Evolutionary conservation across 2,888 invertebrate genomes (phyloP), one percentile per base, ranked within the genome.

Genomic region (Conchocele bisecta): DNA sequence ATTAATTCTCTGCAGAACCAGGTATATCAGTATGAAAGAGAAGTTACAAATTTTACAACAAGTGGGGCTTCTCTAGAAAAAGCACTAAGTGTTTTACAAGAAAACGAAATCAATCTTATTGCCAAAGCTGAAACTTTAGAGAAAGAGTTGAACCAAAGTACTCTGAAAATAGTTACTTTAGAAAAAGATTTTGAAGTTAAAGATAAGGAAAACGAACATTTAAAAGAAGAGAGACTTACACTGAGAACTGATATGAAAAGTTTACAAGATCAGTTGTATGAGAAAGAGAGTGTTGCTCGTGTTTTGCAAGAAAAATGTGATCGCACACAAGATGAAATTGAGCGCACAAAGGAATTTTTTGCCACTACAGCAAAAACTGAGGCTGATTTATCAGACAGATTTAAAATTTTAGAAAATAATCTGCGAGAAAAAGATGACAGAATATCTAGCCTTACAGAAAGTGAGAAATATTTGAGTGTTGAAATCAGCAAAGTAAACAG

Each of bases 311-410:
- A 75, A 46, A 79, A 69, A 37, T 37, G 66, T 13, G 63, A 67
- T 9, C 41, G 71, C 39, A 46, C 56, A 28, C 41, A 58, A 37
- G 71, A 74, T 11, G 77, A 77, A 33, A 11, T 74, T 28, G 48
- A 65, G 22, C 64, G 77, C 65, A 74, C 68, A 46, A 77, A 71
- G 29, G 60, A 71, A n/a, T 77, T 77, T 28, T 68, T 74, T 68
- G 63, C 64, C 24, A 33, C 48, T 42, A 65, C 74, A 29, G 58
- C 70, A 24, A 77, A 74, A 58, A 68, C 70, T 35, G 74, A 77
- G 26, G 70, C 77, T n/a, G 73, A 77, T n/a, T 51, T 70, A 11
- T 74, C 74, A 24, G 57, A 65, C 6, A 67, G 74, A 46, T 71
- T 79, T 53, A 46, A 56, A 51, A 42, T 39, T 24, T 58, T 78